Base-by-base conservation (phyloP, 2,888 invertebrate species). In the Phrixothrix hirtus region DNA sequence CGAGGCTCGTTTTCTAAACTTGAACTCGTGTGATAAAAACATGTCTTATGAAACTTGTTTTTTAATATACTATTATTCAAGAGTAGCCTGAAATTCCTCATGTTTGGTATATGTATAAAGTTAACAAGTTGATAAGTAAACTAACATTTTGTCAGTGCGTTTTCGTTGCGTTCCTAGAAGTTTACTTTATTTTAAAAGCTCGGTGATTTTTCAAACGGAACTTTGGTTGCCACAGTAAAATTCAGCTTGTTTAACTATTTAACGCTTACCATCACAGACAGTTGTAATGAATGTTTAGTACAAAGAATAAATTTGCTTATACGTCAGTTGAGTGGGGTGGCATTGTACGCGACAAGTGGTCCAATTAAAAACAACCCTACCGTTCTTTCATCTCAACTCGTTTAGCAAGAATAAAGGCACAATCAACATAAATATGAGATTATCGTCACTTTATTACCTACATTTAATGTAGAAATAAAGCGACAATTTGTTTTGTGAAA, bases 351-450 rank as follows among this genome's bases (percentile, higher is more conserved):
- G 58, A 60, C 57, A 60, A 60, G 58, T 56, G 56, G 50, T 37
- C 55, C 60, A 63, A 63, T 63, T 63, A 61, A 59, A 53, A 50
- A 55, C 61, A 55, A 34, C 30, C 55, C 41, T 34, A 50, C 48
- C 58, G 47, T 59, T 51, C 59, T 60, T 55, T 60, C 61, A 61
- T 63, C 55, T 58, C 62, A 41, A 62, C 63, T 54, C 60, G 58
- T 61, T 62, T 57, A 60, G 51, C 59, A 44, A 50, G 58, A 60
- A 63, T 62, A 63, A 64, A 64, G 58, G 61, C 62, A 53, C 61
- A 64, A 63, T 65, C 65, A 64, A 63, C 65, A 63, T 63, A 64
- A 65, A 64, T 63, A 62, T 59, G 62, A 63, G 62, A 63, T 64
- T 64, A 64, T 63, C 63, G 52, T 58, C 64, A 57, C 58, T 64